phyloP scores from a whole-genome alignment of 2,797 vertebrate species.

The Danio jaintianensis region DNA sequence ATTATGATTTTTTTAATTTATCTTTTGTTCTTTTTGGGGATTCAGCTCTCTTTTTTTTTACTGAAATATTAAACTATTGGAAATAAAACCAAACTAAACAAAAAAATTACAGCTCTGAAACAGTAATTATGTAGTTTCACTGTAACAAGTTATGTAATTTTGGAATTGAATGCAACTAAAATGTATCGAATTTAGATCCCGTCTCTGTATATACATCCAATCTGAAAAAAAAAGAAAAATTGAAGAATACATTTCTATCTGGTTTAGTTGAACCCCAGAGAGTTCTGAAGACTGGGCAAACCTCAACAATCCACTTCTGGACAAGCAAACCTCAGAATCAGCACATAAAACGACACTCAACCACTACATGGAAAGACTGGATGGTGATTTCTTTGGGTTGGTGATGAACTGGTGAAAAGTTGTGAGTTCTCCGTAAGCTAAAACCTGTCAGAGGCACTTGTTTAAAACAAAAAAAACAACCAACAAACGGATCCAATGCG shows the following conservation, averaged over 20 bases:
- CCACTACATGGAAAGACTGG: not conserved
- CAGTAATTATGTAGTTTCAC: too few species aligned
- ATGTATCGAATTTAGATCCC: not conserved
- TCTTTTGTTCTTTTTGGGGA: too few species aligned
- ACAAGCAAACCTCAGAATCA: not conserved
- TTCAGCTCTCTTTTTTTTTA: too few species aligned
- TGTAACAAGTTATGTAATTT: not conserved
- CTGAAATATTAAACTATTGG: too few species aligned
- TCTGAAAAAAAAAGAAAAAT: not conserved
- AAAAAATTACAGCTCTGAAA: too few species aligned
- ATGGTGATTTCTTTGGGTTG: constrained; percentile 50
- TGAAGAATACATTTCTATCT: too few species aligned
- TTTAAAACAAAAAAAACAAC: constrained; percentile 37
- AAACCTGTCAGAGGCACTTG: constrained; percentile 62
- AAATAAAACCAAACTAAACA: too few species aligned
- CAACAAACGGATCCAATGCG: not conserved
- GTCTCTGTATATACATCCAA: not conserved
- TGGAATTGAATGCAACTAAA: not conserved
- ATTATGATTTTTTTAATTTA: too few species aligned
- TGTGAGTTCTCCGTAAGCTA: constrained; percentile 20
- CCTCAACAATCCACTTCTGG: not conserved
- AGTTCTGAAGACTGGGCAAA: not conserved
- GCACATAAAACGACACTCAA: not conserved
- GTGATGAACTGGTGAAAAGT: constrained; percentile 21
- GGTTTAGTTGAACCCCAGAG: not conserved